Conservation (phyloP, 2,797 vertebrate species). For the Cuculus canorus region DNA sequence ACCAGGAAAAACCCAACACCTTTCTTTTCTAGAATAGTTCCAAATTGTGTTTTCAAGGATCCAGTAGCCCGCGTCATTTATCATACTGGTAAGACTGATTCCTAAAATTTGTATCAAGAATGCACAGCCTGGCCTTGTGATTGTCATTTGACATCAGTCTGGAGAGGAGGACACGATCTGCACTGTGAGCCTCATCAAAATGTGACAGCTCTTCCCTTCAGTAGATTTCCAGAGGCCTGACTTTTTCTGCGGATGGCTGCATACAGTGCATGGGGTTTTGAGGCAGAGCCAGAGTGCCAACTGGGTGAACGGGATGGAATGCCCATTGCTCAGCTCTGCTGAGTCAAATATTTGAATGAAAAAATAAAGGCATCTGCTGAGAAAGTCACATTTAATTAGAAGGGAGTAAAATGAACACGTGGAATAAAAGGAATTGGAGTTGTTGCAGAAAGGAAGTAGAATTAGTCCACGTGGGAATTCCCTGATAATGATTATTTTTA, state of each 20-base stretch:
- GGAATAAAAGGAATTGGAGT: not conserved
- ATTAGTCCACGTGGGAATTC: conserved; percentile 22
- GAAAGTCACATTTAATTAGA: conserved; percentile 54
- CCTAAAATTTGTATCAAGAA: not conserved
- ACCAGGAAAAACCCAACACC: not conserved
- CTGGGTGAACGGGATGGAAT: fast-evolving
- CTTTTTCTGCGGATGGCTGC: not conserved
- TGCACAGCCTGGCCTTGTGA: not conserved
- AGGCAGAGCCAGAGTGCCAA: not conserved
- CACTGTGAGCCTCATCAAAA: not conserved
- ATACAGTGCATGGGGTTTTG: fast-evolving
- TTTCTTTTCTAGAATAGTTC: not conserved
- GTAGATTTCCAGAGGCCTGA: not conserved
- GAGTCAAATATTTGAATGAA: conserved; percentile 10
- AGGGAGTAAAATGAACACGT: conserved; percentile 11
- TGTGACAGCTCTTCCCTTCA: not conserved
- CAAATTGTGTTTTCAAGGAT: not conserved
- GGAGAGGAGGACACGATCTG: not conserved
- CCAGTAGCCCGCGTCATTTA: not conserved
- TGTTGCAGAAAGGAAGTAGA: not conserved
- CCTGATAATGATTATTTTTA: conserved; percentile 31
- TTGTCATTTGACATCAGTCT: not conserved
- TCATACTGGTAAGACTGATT: not conserved
- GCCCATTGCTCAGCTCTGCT: not conserved
- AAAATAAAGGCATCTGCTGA: not conserved